These are phyloP conservation scores for Phalacrocorax carbo DNA, from an alignment of 2,113 vertebrate species.

Conservation along the genomic window DNA sequence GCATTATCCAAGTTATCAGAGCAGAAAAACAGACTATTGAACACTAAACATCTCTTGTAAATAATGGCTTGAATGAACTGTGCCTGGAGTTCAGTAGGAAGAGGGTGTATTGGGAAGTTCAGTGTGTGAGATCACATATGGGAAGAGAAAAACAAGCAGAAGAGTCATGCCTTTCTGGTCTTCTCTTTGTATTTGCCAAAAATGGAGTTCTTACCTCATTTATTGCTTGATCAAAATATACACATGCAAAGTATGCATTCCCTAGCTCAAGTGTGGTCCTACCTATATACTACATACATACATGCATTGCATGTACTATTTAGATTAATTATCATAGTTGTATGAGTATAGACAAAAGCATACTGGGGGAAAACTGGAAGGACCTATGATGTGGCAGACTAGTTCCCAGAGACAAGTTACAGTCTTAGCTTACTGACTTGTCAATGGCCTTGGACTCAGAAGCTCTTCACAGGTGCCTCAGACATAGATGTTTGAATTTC, in stretches of 20 bases:
- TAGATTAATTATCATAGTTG: background rate
- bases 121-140: background rate
- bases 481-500: background rate
- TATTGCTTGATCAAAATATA: background rate
- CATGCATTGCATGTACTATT: rapidly evolving
- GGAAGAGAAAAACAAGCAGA: background rate
- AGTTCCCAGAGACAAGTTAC: background rate
- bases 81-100: background rate
- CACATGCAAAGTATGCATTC: background rate
- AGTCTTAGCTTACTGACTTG: background rate
- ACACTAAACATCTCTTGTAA: background rate
- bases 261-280: background rate
- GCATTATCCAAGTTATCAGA: background rate
- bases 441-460: background rate
- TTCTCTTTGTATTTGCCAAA: background rate
- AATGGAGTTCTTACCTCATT: background rate
- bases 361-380: background rate
- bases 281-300: background rate
- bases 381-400: background rate
- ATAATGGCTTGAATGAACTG: background rate
- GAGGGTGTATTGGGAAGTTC: background rate
- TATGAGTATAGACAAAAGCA: background rate
- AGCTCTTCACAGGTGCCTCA: background rate
- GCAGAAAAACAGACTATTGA: background rate
- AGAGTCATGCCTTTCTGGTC: background rate